phyloP scores from a whole-genome alignment of 1,140 invertebrate genomes.

The Bombyx mori region DNA sequence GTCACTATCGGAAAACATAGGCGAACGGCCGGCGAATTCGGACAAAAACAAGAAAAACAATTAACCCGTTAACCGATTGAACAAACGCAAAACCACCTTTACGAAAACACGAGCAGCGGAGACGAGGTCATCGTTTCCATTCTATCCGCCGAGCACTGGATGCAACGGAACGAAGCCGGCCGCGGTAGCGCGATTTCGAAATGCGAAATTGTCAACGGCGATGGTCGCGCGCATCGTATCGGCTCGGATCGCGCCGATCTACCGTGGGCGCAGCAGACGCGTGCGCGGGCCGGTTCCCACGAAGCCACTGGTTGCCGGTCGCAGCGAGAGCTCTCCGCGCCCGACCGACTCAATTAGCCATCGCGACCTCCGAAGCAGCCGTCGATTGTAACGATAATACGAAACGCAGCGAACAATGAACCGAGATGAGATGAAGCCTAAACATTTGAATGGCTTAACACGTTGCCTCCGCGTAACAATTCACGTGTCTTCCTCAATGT shows the following conservation, averaged over 20 bases:
- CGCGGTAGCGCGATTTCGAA: slow-evolving; percentile 36
- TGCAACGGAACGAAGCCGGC: slow-evolving; percentile 21
- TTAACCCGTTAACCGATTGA: slow-evolving; percentile 23
- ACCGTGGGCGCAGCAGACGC: slow-evolving; percentile 38
- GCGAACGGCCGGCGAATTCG: not conserved
- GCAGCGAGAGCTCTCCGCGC: slow-evolving; percentile 1
- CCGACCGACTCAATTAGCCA: slow-evolving; percentile 6
- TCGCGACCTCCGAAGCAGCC: slow-evolving; percentile 24
- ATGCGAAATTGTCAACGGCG: slow-evolving; percentile 31
- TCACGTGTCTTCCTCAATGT: too few relatives aligned
- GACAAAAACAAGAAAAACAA: slow-evolving; percentile 11
- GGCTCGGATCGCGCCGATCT: slow-evolving; percentile 24
- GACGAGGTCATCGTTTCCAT: slow-evolving; percentile 48
- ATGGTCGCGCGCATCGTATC: slow-evolving; percentile 11
- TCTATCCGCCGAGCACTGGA: slow-evolving; percentile 21
- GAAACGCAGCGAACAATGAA: slow-evolving; percentile 17
- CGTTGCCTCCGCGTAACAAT: too few relatives aligned
- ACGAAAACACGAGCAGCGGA: slow-evolving; percentile 21
- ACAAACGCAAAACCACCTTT: slow-evolving; percentile 57
- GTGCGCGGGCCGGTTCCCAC: slow-evolving; percentile 38
- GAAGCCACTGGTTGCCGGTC: slow-evolving; percentile 36
- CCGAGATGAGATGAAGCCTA: slow-evolving; percentile 9
- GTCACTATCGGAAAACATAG: slow-evolving; percentile 25
- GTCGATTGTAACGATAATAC: slow-evolving; percentile 16
- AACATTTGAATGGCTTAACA: too few relatives aligned